Evolutionary conservation across 2,797 vertebrate genomes (phyloP).

Genomic region (Melopsittacus undulatus): DNA sequence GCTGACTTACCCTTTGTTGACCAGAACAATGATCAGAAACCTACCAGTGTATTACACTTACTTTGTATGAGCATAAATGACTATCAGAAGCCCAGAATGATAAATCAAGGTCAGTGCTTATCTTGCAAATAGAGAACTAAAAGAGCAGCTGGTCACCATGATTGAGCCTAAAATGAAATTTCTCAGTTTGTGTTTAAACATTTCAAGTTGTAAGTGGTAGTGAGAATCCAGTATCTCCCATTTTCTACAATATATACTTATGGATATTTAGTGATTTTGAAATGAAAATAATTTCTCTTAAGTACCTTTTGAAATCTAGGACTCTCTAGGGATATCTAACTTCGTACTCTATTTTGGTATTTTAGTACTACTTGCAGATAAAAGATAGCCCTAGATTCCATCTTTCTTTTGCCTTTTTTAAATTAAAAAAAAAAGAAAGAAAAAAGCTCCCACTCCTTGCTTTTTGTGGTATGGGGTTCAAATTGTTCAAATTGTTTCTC

Average conservation of each 20-base stretch:
- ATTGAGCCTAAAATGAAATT: slow-evolving; percentile 10
- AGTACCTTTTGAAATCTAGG: background rate
- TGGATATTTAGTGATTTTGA: background rate
- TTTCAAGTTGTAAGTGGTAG: background rate
- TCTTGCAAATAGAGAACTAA: background rate
- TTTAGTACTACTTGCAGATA: background rate
- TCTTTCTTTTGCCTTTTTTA: background rate
- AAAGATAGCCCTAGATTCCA: background rate
- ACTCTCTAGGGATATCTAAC: background rate
- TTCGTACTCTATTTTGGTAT: background rate
- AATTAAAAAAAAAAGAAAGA: background rate
- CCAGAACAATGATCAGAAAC: background rate
- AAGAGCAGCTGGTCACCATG: slow-evolving; percentile 6
- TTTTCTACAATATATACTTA: background rate
- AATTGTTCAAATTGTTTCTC: background rate
- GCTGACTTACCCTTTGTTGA: background rate
- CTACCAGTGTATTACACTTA: background rate
- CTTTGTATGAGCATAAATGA: background rate
- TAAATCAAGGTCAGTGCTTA: background rate
- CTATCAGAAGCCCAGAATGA: background rate
- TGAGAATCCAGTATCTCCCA: background rate
- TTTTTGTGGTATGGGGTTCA: background rate
- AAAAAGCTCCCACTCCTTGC: background rate
- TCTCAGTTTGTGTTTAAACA: background rate
- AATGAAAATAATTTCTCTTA: background rate